These are phyloP conservation scores for Sus cebifrons DNA, from an alignment of 2,797 vertebrate genomes.

Conservation along the genomic window DNA sequence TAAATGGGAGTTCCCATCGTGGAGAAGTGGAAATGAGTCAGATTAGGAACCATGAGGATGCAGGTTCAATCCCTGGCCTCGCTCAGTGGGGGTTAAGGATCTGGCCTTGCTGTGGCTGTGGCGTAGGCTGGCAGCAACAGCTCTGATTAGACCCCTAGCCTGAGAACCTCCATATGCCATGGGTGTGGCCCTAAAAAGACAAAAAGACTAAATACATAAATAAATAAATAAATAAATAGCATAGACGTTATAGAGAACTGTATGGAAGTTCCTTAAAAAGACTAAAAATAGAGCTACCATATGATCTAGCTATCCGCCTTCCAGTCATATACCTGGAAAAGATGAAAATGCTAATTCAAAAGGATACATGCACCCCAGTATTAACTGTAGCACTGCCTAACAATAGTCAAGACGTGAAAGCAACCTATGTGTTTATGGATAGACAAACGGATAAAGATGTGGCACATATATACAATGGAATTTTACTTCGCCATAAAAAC, in stretches of 20 bases:
- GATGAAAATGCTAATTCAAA: background rate
- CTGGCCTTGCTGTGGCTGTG: too few species aligned
- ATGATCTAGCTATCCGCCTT: background rate
- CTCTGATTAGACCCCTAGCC: too few species aligned
- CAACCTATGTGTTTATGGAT: background rate
- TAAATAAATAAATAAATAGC: background rate
- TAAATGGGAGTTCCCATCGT: background rate
- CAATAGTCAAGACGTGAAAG: background rate
- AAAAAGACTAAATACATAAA: too few species aligned
- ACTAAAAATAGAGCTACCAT: background rate
- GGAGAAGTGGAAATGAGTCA: too few species aligned
- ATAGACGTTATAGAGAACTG: background rate
- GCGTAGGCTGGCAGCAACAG: too few species aligned
- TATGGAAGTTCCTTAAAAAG: background rate
- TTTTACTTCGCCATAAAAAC: background rate
- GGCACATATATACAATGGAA: too few species aligned
- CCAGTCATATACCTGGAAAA: background rate
- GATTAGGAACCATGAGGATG: too few species aligned
- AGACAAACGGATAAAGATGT: background rate
- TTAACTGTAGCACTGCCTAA: background rate
- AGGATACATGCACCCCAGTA: background rate
- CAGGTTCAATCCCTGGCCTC: too few species aligned
- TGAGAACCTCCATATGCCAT: too few species aligned
- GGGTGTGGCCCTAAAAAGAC: too few species aligned
- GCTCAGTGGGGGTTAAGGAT: too few species aligned